phyloP scores from a whole-genome alignment of 2,113 vertebrate genomes.

The Odontophorus gujanensis region DNA sequence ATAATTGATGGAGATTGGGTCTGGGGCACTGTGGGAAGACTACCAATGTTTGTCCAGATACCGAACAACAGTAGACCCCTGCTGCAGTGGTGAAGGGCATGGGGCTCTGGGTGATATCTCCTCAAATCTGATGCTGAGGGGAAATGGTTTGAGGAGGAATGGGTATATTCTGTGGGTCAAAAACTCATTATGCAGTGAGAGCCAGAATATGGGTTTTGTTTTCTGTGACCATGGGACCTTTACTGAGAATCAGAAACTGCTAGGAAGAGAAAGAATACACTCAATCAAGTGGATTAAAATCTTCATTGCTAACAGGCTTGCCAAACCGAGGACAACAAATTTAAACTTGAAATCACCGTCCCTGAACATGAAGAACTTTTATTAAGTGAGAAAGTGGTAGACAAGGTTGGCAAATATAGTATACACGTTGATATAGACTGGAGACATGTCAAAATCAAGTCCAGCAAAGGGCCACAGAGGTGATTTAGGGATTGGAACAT shows the following conservation, averaged over 20 bases:
- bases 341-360: no score
- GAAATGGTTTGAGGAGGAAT: neutral
- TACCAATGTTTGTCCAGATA: neutral
- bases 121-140: neutral
- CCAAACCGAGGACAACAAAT: neutral
- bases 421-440: neutral
- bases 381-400: neutral
- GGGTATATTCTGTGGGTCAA: rapidly evolving
- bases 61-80: neutral
- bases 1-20: neutral
- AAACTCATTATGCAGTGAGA: neutral
- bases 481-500: neutral
- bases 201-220: rapidly evolving
- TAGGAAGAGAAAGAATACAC: neutral
- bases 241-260: neutral
- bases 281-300: neutral
- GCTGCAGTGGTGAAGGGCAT: neutral
- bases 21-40: neutral
- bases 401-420: neutral
- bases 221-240: neutral
- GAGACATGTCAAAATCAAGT: neutral
- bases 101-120: neutral
- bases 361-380: neutral
- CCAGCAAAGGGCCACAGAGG: neutral
- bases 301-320: neutral